phyloP scores from a whole-genome alignment of 1,140 invertebrate genomes.

The Drosophila athabasca region DNA sequence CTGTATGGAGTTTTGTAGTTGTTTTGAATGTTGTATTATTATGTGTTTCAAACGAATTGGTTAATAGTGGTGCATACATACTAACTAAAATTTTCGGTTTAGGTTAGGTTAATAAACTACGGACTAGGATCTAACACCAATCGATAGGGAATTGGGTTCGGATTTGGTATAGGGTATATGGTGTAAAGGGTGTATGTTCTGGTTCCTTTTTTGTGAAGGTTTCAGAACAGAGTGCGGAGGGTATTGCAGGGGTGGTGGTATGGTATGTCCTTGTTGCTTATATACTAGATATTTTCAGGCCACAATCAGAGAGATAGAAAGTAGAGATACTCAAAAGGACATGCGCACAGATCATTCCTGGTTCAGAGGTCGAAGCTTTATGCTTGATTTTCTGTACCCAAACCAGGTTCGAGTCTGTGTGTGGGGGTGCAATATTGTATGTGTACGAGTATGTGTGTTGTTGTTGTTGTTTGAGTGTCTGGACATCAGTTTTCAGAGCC shows the following conservation, averaged over 20 bases:
- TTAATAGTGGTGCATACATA: conserved; percentile 49
- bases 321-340: conserved; percentile 32
- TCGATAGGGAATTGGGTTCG: neutral
- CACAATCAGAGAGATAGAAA: conserved; percentile 30
- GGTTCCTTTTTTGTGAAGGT: conserved; percentile 56
- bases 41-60: conserved; percentile 39
- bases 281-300: conserved; percentile 10
- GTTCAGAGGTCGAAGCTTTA: conserved; percentile 42
- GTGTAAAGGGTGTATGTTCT: neutral
- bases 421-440: conserved; percentile 1
- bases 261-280: conserved; percentile 39
- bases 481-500: conserved; percentile 69
- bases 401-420: conserved; percentile 8
- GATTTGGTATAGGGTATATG: no score
- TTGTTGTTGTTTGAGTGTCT: conserved; percentile 36
- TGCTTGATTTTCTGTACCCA: conserved; percentile 53
- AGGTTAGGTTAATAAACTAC: conserved; percentile 38
- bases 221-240: conserved; percentile 20
- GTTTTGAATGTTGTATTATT: conserved; percentile 43
- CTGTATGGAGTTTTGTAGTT: conserved; percentile 85
- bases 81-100: conserved; percentile 38
- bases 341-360: conserved; percentile 45
- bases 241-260: conserved; percentile 7
- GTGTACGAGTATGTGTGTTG: conserved; percentile 17
- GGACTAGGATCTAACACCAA: conserved; percentile 53